A percentile compares a stretch with the other conserved stretches of the same genome.
These are phyloP conservation scores for Polypedilum pembai DNA, from an alignment of 1,140 invertebrate species.

Conservation along the genomic window DNA sequence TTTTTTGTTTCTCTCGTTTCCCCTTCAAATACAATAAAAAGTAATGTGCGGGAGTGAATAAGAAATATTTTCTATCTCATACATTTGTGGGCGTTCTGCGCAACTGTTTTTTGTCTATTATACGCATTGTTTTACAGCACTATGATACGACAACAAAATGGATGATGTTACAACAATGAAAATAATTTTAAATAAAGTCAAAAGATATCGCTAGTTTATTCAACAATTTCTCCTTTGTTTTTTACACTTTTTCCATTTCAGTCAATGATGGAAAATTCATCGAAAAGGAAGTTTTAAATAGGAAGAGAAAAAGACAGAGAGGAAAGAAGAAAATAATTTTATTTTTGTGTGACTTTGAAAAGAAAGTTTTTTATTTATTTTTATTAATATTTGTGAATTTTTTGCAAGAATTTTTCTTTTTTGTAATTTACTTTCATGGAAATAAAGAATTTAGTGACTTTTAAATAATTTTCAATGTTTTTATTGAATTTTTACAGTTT, in stretches of 20 bases:
- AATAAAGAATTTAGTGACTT: no score
- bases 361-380: no score
- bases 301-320: background rate
- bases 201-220: constrained; percentile 28
- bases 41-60: background rate
- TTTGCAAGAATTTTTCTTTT: no score
- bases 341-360: no score
- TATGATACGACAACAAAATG: constrained; percentile 9
- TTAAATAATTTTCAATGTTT: no score
- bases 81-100: constrained; percentile 16
- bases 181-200: constrained; percentile 8
- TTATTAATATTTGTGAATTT: no score
- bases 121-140: background rate
- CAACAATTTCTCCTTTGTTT: background rate
- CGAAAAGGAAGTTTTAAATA: background rate
- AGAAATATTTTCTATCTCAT: background rate
- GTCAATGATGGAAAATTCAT: background rate
- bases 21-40: background rate
- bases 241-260: background rate
- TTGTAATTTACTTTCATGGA: no score
- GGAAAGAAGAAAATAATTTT: background rate
- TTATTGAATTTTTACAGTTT: no score
- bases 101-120: constrained; percentile 28
- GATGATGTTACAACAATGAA: constrained; percentile 22
- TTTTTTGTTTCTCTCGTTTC: background rate